A percentile compares a stretch with the other conserved stretches of the same genome.
phyloP scores from a whole-genome alignment of 2,113 vertebrate species.

The Oreochromis spilurus region DNA sequence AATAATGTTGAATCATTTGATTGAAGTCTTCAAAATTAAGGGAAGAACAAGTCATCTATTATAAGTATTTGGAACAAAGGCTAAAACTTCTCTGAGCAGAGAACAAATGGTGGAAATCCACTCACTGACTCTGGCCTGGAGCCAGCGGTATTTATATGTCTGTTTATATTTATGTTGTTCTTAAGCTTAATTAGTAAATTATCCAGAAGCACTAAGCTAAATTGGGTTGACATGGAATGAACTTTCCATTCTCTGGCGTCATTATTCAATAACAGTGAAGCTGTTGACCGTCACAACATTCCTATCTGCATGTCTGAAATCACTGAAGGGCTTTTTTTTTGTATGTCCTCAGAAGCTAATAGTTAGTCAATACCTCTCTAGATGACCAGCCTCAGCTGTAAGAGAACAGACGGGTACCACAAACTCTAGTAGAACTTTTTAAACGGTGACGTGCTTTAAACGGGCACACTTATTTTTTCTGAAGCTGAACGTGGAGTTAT shows the following conservation, averaged over 20 bases:
- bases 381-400: slow-evolving; percentile 13
- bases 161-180: slow-evolving; percentile 34
- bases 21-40: background rate
- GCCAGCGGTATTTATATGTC: slow-evolving; percentile 45
- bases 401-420: background rate
- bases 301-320: slow-evolving; percentile 48
- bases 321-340: slow-evolving; percentile 44
- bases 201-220: background rate
- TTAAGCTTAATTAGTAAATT: slow-evolving; percentile 1
- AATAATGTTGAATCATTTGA: background rate
- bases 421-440: background rate
- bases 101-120: background rate
- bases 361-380: slow-evolving; percentile 31
- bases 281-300: slow-evolving; percentile 27
- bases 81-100: background rate
- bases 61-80: background rate
- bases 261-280: background rate
- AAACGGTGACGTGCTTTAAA: background rate
- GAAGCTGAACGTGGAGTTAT: background rate
- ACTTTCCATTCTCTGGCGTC: background rate
- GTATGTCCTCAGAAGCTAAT: slow-evolving; percentile 23
- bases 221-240: background rate
- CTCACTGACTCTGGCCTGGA: slow-evolving; percentile 44
- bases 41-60: background rate
- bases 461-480: background rate